These are phyloP conservation scores for Pteronotus mesoamericanus DNA, from an alignment of 2,797 vertebrate genomes.

Conservation along the genomic window DNA sequence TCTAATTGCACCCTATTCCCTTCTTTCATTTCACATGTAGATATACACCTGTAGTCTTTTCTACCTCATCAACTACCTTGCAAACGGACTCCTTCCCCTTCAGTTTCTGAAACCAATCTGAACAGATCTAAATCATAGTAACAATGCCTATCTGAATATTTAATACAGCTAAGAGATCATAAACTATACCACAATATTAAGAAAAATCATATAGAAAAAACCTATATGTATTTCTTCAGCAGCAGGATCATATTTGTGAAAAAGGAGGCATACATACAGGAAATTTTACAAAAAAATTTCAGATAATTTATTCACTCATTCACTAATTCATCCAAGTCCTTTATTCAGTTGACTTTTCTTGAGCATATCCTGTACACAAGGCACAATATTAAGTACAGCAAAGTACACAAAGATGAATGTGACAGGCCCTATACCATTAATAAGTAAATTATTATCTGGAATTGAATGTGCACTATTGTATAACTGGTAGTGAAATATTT, in stretches of 20 bases:
- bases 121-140: not conserved
- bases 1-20: not conserved
- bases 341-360: not conserved
- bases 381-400: not conserved
- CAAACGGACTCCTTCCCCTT: not conserved
- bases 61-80: not conserved
- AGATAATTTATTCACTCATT: not conserved
- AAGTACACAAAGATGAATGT: not conserved
- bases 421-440: not conserved
- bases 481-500: constrained; percentile 39
- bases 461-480: not conserved
- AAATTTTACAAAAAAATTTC: not conserved
- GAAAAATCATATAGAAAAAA: not conserved
- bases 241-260: not conserved
- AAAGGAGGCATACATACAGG: not conserved
- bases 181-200: not conserved
- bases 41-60: not conserved
- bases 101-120: not conserved
- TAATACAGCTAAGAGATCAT: not conserved
- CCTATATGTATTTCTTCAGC: not conserved
- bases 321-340: not conserved
- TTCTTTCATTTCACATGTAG: not conserved
- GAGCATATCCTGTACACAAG: not conserved
- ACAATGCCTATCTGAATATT: not conserved
- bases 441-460: not conserved